Base-by-base conservation (phyloP, 2,888 invertebrate genomes). In the Rhagium mordax region DNA sequence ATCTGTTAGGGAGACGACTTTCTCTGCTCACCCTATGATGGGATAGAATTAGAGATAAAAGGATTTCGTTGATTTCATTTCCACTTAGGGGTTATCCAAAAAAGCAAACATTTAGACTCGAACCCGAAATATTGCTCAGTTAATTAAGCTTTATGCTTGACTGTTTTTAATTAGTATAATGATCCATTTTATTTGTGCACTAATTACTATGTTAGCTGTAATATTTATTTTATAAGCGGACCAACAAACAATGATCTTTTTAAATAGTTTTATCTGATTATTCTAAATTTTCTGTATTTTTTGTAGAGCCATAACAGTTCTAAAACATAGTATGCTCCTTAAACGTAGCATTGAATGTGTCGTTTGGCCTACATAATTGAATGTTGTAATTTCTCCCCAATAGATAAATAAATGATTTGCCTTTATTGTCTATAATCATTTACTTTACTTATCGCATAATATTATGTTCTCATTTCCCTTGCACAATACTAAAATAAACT, bases 31-130 rank as follows among this genome's bases (percentile, higher is more conserved):
- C 79, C 78, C 79, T 67, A 72, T 67, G 78, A 78, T 75, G 74
- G 71, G 78, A 79, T 75, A 77, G 74, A 81, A 79, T 78, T 78
- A 74, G 71, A 76, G 78, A 78, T 78, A 78, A 78, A 78, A 76
- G 78, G 78, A 78, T 78, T 78, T 78, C 70, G 76, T 76, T 81
- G 76, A 81, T 81, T 81, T 81, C 80, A 81, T 81, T 81, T 81
- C 78, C 78, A 79, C 78, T 81, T 78, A 75, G 78, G 75, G 79
- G 81, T 79, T 81, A 80, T 81, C 78, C 76, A 16, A 75, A 78
- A 64, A 77, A 77, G 75, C 72, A 77, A 77, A 77, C 74, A 77
- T 68, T 74, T 61, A 27, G 55, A 41, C 57, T 66, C 62, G 18
- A 41, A 16, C 48, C 21, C 48, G 47, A 68, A 21, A 65, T 41